These are phyloP conservation scores for Azorinus chamasolen DNA, from an alignment of 2,888 invertebrate species.

Conservation along the genomic window DNA sequence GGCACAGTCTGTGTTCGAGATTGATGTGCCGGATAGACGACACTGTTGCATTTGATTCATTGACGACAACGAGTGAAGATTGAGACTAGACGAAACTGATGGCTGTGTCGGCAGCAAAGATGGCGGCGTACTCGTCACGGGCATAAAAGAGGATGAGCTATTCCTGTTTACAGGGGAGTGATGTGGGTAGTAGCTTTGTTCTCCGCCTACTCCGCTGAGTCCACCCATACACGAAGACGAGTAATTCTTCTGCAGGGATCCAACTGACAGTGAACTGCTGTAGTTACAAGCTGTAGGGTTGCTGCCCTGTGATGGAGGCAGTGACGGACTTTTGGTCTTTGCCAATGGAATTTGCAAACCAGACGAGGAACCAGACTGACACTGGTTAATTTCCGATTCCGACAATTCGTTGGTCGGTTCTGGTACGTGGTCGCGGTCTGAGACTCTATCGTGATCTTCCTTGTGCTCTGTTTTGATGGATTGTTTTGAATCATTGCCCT, in stretches of 20 bases:
- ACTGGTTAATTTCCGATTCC: constrained; percentile 68
- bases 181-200: constrained; percentile 81
- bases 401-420: constrained; percentile 66
- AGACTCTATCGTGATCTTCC: constrained; percentile 67
- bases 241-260: constrained; percentile 64
- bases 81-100: constrained; percentile 70
- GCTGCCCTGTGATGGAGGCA: constrained; percentile 61
- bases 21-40: constrained; percentile 66
- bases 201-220: constrained; percentile 42
- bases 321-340: constrained; percentile 65
- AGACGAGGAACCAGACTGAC: constrained; percentile 63
- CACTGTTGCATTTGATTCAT: constrained; percentile 79
- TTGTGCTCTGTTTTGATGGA: constrained; percentile 54
- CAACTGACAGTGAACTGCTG: constrained; percentile 47
- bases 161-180: constrained; percentile 74
- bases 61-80: constrained; percentile 66
- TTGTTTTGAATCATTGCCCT: constrained; percentile 37
- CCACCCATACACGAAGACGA: constrained; percentile 72
- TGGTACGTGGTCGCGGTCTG: constrained; percentile 54
- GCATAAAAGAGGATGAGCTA: constrained; percentile 73
- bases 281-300: constrained; percentile 67
- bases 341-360: constrained; percentile 61
- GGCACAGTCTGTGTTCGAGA: constrained; percentile 74
- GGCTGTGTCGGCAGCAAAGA: constrained; percentile 71
- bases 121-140: constrained; percentile 71